Evolutionary conservation across 2,888 invertebrate genomes (phyloP), one percentile per base, ranked within the genome.

Genomic region (Vanessa cardui): DNA sequence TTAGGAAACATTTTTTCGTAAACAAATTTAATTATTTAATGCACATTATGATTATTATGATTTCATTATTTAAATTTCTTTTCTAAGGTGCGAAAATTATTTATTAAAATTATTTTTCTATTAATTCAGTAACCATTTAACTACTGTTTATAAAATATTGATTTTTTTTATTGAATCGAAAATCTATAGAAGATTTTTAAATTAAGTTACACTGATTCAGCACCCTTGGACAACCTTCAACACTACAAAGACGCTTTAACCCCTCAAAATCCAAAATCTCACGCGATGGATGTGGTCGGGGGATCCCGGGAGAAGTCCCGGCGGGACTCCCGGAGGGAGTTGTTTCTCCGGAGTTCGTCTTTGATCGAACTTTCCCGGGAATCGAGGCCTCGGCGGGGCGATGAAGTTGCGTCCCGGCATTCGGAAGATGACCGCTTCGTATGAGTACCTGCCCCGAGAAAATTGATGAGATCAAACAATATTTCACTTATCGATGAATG

Each of bases 361-460:
- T 86, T 86, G 71, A 88, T 80, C 2, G 86, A 86, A 46, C 69
- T 80, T 71, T 89, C 89, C 26, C 89, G 82, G 46, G 87, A 87
- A 9, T 88, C 89, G 60, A 90, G 81, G 0, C 89, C 86, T 45
- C 90, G 83, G 0, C 92, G 84, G 0, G 90, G 88, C 0, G 90
- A 89, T 0, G 86, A 86, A 0, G 83, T 82, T 1, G 86, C 76
- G 18, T 93, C 93, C 16, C 93, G 85, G 66, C 93, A 93, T 76
- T 93, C 93, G 0, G 93, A 93, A 0, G 93, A 92, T 0, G 93
- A 93, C 0, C 93, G 87, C 71, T 92, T 93, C 52, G 93, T 91
- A 77, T 93, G 88, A n/a, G 87, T 85, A 70, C 92, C 92, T 92
- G 80, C 12, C 58, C 18, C 39, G 64, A 20, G 18, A 49, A 18